These are phyloP conservation scores for Sterna hirundo DNA, from an alignment of 2,113 vertebrate genomes.

Conservation along the genomic window DNA sequence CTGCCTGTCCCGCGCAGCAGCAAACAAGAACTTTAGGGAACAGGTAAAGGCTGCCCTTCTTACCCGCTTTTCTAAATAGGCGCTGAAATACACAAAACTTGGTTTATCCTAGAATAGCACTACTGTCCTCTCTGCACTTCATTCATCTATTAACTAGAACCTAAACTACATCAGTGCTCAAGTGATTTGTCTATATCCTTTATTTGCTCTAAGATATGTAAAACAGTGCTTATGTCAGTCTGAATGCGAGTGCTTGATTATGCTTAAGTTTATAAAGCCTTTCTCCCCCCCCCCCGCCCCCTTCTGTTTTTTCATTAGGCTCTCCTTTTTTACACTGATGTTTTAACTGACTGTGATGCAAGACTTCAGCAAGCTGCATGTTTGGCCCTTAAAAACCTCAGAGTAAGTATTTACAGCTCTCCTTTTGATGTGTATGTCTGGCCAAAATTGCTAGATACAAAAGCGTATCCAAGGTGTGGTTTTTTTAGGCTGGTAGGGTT, in stretches of 20 bases:
- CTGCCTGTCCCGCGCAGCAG: constrained; percentile 74
- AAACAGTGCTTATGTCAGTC: background rate
- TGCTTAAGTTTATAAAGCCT: accelerated
- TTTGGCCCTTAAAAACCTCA: constrained; percentile 86
- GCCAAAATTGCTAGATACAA: background rate
- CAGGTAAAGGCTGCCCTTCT: constrained; percentile 71
- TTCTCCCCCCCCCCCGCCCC: accelerated
- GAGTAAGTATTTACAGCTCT: constrained; percentile 71
- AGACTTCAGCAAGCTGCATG: constrained; percentile 84
- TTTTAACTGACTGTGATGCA: constrained; percentile 64
- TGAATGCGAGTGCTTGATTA: too few species aligned
- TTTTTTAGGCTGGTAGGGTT: background rate
- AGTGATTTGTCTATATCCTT: background rate
- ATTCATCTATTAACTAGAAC: background rate
- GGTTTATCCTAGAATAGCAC: accelerated
- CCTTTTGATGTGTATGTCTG: background rate
- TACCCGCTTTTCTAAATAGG: background rate
- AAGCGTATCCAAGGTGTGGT: background rate
- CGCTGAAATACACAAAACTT: background rate
- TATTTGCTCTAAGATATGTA: background rate
- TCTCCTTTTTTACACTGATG: constrained; percentile 83
- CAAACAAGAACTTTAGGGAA: constrained; percentile 76
- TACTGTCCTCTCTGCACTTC: accelerated
- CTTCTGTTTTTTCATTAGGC: constrained; percentile 65
- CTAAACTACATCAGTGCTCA: accelerated